A percentile compares a stretch with the other conserved stretches of the same genome.
Conservation (phyloP, 2,113 vertebrate genomes). For the Empidonax alnorum region DNA sequence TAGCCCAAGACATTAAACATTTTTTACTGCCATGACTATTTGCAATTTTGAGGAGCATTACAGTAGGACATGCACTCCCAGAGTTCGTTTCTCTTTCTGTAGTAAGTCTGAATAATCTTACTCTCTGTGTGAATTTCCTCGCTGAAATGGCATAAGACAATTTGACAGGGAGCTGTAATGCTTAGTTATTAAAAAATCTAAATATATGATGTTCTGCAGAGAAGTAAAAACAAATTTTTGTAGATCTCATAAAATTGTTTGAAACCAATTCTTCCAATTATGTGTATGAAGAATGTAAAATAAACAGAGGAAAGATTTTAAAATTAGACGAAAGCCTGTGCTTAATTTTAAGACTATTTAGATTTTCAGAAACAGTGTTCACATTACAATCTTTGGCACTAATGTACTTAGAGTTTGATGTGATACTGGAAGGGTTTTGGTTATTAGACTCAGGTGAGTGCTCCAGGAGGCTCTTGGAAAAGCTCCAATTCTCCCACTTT, state of each 20-base stretch:
- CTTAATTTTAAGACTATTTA: background rate
- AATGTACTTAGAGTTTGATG: background rate
- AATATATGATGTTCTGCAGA: background rate
- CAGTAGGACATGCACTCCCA: accelerated
- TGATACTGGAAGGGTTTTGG: background rate
- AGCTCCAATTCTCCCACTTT: conserved; percentile 6
- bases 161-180: background rate
- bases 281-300: background rate
- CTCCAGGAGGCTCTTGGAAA: conserved; percentile 31
- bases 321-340: background rate
- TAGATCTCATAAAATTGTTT: background rate
- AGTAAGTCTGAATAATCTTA: background rate
- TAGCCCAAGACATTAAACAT: background rate
- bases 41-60: conserved; percentile 3
- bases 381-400: background rate
- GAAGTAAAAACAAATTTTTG: background rate
- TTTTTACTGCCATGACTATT: background rate
- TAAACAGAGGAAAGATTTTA: background rate
- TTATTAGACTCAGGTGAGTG: conserved; percentile 27
- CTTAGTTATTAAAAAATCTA: conserved; percentile 29
- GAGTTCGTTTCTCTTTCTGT: background rate
- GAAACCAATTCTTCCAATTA: background rate
- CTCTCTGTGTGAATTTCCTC: background rate
- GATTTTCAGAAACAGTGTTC: background rate
- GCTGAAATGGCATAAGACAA: conserved; percentile 12